Conservation (phyloP, 2,888 invertebrate genomes). For the Dynastes maya region DNA sequence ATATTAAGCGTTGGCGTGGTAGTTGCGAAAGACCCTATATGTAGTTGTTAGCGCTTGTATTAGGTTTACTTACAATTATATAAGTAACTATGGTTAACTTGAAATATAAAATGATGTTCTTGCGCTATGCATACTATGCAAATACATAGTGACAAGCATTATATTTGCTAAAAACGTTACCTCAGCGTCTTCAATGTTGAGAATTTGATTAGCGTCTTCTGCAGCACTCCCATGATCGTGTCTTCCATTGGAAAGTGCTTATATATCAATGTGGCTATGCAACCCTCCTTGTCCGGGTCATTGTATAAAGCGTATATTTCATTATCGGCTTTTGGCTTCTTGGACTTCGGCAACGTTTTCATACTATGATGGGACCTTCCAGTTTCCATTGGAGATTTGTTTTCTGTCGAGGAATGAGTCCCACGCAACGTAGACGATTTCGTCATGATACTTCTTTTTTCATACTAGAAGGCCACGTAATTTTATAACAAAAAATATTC, state of each 20-base stretch:
- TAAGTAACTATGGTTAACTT: too few species aligned
- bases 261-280: slow-evolving; percentile 49
- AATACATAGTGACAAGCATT: too few species aligned
- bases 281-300: slow-evolving; percentile 5
- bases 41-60: too few species aligned
- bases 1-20: too few species aligned
- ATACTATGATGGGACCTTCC: background rate
- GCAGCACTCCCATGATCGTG: slow-evolving; percentile 51
- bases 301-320: slow-evolving; percentile 36
- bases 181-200: slow-evolving; percentile 49
- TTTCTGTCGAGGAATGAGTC: background rate
- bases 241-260: slow-evolving; percentile 53
- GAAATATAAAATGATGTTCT: too few species aligned
- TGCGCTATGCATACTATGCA: too few species aligned
- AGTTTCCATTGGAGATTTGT: background rate
- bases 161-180: slow-evolving; percentile 39
- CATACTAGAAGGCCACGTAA: background rate
- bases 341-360: too few species aligned
- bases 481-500: too few species aligned
- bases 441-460: background rate
- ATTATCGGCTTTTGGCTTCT: too few species aligned
- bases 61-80: too few species aligned
- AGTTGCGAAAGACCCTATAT: too few species aligned
- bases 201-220: slow-evolving; percentile 52
- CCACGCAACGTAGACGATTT: background rate